Percentiles rank a stretch among this genome's conserved stretches.
Conservation (phyloP, 2,797 vertebrate genomes). For the Adrianichthys oophorus region DNA sequence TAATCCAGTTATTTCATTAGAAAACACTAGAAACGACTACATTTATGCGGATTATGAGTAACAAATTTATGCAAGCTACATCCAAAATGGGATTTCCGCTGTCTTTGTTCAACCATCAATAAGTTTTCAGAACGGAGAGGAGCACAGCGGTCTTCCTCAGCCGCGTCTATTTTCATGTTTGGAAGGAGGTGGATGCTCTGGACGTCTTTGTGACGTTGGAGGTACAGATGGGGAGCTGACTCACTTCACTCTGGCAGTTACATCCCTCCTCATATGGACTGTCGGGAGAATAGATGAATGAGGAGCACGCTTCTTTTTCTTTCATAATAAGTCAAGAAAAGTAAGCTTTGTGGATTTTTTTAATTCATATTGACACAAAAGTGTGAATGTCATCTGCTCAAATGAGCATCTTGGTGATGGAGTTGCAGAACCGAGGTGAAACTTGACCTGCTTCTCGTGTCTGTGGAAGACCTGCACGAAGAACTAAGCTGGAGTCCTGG, state of each 20-base stretch:
- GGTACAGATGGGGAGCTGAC: conserved; percentile 71
- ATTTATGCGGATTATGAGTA: no score
- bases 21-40: no score
- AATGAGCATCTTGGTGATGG: conserved; percentile 28
- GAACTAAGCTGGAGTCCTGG: conserved; percentile 46
- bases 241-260: conserved; percentile 66
- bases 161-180: conserved; percentile 65
- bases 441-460: conserved; percentile 57
- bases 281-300: conserved; percentile 31
- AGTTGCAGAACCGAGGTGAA: conserved; percentile 33
- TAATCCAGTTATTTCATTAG: no score
- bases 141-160: conserved; percentile 38
- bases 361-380: not conserved
- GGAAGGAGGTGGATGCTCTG: conserved; percentile 62
- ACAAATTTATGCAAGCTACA: no score
- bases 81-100: no score
- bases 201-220: conserved; percentile 64
- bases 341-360: conserved; percentile 27
- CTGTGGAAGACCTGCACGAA: conserved; percentile 48
- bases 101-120: not conserved
- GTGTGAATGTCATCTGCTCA: conserved; percentile 1
- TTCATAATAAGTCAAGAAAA: conserved; percentile 37
- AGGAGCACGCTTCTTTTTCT: conserved; percentile 34
- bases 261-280: conserved; percentile 63
- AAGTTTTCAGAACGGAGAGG: conserved; percentile 5